Evolutionary conservation across 1,140 invertebrate species (phyloP).

Genomic region (Drosophila nannoptera): DNA sequence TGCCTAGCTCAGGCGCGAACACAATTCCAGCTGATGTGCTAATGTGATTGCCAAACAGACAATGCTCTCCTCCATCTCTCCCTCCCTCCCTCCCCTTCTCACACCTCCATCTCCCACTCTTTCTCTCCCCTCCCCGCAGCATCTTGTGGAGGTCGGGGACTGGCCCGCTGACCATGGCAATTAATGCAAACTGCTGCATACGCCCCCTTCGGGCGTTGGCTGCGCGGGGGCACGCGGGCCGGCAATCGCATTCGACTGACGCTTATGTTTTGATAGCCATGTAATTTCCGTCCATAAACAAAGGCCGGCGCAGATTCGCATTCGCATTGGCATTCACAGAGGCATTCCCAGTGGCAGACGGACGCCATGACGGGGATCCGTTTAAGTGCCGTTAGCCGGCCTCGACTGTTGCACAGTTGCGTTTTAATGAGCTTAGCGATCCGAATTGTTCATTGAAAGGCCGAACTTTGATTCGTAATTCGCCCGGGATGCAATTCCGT

Average conservation of each 20-base stretch:
- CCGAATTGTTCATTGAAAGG: neutral
- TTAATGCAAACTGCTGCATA: conserved; percentile 55
- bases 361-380: neutral
- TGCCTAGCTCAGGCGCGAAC: too few relatives aligned
- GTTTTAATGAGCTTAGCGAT: conserved; percentile 31
- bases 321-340: conserved; percentile 3
- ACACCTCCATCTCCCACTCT: conserved; percentile 26
- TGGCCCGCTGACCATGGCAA: conserved; percentile 47
- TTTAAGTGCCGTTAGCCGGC: conserved; percentile 27
- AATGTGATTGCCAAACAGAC: conserved; percentile 17
- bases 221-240: conserved; percentile 12
- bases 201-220: conserved; percentile 11
- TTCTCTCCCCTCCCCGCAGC: conserved; percentile 8
- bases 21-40: conserved; percentile 4
- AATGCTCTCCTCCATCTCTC: conserved; percentile 48
- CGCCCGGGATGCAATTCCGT: too few relatives aligned
- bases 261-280: conserved; percentile 75
- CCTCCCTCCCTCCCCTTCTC: too few relatives aligned
- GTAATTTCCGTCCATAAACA: conserved; percentile 75
- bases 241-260: conserved; percentile 69
- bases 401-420: conserved; percentile 1
- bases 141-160: conserved; percentile 19
- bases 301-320: conserved; percentile 13
- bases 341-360: neutral
- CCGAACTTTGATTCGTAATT: neutral